These are phyloP conservation scores for Crotalus tigris DNA, from an alignment of 2,113 vertebrate genomes.

Conservation along the genomic window DNA sequence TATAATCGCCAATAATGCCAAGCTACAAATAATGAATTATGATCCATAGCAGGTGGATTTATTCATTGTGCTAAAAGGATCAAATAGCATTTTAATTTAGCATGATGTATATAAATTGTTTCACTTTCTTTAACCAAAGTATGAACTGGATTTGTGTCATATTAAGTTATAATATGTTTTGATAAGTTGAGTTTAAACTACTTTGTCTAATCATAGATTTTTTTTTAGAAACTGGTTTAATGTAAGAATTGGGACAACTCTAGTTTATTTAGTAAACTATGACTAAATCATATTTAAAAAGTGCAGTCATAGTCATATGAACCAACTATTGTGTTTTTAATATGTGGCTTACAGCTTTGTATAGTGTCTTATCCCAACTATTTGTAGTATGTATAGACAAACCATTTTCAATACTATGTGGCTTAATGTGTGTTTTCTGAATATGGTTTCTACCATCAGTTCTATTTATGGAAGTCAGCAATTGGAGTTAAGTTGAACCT, in stretches of 20 bases:
- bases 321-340: not conserved
- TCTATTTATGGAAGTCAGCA: not conserved
- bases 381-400: not conserved
- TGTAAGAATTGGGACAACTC: not conserved
- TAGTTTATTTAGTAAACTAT: not conserved
- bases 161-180: not conserved
- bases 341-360: not conserved
- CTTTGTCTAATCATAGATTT: not conserved
- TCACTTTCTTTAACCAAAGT: not conserved
- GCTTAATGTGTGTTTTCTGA: not conserved
- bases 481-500: not conserved
- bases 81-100: not conserved
- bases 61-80: not conserved
- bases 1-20: not conserved
- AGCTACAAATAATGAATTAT: not conserved
- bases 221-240: not conserved
- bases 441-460: not conserved
- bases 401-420: not conserved
- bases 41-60: not conserved
- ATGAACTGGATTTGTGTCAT: not conserved
- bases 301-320: not conserved
- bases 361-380: not conserved
- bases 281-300: not conserved
- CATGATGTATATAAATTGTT: not conserved
- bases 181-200: not conserved